Evolutionary conservation across 2,797 vertebrate species (phyloP), one percentile per base, ranked within the genome.

Genomic region (Clangula hyemalis): DNA sequence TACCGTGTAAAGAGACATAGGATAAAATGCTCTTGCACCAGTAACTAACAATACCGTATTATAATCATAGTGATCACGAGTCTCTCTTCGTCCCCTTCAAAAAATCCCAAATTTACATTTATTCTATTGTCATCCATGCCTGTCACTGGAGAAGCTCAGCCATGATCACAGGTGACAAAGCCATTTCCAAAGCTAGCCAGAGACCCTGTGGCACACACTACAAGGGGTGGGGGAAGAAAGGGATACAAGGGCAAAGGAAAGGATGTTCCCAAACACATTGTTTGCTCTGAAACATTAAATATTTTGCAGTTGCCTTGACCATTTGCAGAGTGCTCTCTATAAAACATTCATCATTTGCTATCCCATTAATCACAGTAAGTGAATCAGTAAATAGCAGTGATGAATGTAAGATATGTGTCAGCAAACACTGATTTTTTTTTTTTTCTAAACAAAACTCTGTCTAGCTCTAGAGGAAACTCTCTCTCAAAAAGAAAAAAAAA

Each of bases 381-480:
- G 66, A 87, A 93, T 74, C 77, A 75, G 70, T 87, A 92, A 94
- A 94, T 72, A 85, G 38, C 53, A 72, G 25, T 77, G 90, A 92
- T 75, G 54, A 94, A 80, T 20, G 5, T 27, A 74, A 66, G 74
- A 89, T 74, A 66, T n/a, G 69, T 85, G 17, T 91, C 92, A 87
- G 73, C 84, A 92, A 89, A 85, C 34, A 83, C 30, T 73, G 64
- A 45, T n/a, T 66, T 69, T 89, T 32, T 70, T 70, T 74, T 89
- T 45, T 73, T 92, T 88, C 72, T 54, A 75, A 96, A 78, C 38
- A 85, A 78, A 90, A 66, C 17, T 76, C 32, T 58, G 43, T 43
- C 68, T 87, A 71, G 20, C 32, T 93, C 21, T 71, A 60, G 65
- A 88, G 36, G 28, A 92, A 95, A 62, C 2, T 10, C 54, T 87